These are phyloP conservation scores for Glyptemys insculpta DNA, from an alignment of 2,797 vertebrate species.

Conservation along the genomic window DNA sequence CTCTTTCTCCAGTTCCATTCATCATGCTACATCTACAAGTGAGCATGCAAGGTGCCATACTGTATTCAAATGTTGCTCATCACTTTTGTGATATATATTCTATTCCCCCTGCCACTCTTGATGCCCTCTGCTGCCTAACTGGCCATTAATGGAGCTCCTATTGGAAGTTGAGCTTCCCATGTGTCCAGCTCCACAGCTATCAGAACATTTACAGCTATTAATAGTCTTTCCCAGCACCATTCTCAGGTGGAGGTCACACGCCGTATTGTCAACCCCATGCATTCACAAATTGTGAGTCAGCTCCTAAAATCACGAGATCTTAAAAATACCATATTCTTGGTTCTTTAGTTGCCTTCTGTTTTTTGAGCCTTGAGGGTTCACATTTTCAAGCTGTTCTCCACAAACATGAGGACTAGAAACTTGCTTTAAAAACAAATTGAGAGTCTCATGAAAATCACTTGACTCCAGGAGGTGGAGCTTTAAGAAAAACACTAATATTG, in stretches of 20 bases:
- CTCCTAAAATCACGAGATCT: neutral
- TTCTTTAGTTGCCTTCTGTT: neutral
- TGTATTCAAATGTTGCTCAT: neutral
- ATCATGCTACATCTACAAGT: neutral
- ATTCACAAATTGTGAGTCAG: neutral
- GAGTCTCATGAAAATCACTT: neutral
- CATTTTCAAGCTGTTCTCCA: neutral
- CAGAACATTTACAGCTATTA: neutral
- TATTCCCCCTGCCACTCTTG: neutral
- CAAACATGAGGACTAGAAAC: fast-evolving
- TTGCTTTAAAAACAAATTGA: neutral
- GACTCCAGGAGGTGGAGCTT: neutral
- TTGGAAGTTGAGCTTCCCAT: neutral
- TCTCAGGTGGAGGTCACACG: neutral
- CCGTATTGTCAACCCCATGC: neutral
- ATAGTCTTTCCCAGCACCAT: neutral
- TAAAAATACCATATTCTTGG: neutral
- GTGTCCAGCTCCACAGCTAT: neutral
- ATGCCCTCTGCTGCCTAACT: fast-evolving
- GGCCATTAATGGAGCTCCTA: fast-evolving
- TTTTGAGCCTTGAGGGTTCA: neutral
- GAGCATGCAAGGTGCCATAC: neutral
- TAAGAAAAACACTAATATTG: slow-evolving; percentile 17
- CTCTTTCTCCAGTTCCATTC: neutral
- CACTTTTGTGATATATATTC: neutral